Percentiles rank a stretch among this genome's conserved stretches.
Evolutionary conservation across 2,797 vertebrate genomes (phyloP).

Genomic region (Natrix natrix): DNA sequence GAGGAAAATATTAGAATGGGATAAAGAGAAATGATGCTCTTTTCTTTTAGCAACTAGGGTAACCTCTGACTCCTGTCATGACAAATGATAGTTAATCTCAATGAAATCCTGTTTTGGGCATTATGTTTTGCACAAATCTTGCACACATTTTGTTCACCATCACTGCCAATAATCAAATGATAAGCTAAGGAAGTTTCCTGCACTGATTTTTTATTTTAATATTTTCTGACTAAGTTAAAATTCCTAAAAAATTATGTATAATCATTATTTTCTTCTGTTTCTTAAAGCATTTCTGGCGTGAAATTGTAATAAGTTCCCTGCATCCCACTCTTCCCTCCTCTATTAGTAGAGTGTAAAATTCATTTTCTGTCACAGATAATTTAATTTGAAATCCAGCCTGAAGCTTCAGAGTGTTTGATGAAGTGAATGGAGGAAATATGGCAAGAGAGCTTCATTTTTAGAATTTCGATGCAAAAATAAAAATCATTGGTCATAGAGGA

Average conservation of each 20-base stretch:
- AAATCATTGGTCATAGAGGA: not conserved
- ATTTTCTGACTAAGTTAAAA: not conserved
- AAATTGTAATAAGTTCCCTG: not conserved
- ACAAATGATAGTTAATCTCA: not conserved
- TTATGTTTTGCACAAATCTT: not conserved
- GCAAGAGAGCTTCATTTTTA: slow-evolving; percentile 1
- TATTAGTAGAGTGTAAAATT: slow-evolving; percentile 14
- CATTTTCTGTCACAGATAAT: slow-evolving; percentile 13
- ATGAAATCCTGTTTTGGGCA: not conserved
- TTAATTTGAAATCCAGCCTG: slow-evolving; percentile 12
- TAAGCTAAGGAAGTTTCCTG: not conserved
- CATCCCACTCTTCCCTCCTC: fast-evolving
- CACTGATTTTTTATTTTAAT: not conserved
- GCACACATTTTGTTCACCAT: not conserved
- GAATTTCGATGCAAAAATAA: not conserved
- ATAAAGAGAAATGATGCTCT: not conserved
- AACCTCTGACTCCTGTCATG: not conserved
- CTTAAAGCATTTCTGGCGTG: not conserved
- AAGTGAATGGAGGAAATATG: slow-evolving; percentile 1
- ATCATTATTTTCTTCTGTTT: slow-evolving; percentile 1
- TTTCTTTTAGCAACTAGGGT: not conserved
- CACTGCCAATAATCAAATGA: not conserved
- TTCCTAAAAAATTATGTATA: not conserved
- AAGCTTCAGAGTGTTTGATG: slow-evolving; percentile 22
- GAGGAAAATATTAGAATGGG: not conserved